A percentile compares a stretch with the other conserved stretches of the same genome.
Conservation (phyloP, 2,797 vertebrate species). For the Holocentrus rufus region DNA sequence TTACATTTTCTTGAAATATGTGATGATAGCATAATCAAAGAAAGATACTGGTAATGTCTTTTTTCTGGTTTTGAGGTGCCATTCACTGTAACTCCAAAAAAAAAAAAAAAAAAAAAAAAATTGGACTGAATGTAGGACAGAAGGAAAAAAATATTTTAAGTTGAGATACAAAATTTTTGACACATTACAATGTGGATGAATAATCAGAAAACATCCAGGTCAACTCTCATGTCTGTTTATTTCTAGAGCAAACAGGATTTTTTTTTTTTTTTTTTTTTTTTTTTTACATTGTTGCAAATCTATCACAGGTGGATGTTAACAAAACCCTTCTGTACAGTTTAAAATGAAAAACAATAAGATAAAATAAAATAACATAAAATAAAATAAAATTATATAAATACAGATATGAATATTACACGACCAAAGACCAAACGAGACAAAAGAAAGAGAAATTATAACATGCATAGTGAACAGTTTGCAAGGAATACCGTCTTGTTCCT, state of each 20-base stretch:
- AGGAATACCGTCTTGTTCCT: conserved; percentile 63
- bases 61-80: no score
- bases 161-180: background rate
- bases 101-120: no score
- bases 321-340: conserved; percentile 90
- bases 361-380: conserved; percentile 69
- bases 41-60: no score
- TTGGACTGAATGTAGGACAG: no score
- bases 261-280: conserved; percentile 73
- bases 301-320: conserved; percentile 92
- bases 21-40: no score
- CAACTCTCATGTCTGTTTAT: conserved; percentile 82
- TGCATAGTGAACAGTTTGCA: conserved; percentile 85
- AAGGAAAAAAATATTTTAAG: no score
- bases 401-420: conserved; percentile 90
- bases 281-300: conserved; percentile 88
- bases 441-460: conserved; percentile 82
- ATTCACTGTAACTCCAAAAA: no score
- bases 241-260: conserved; percentile 90
- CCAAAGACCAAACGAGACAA: conserved; percentile 81
- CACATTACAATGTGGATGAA: background rate
- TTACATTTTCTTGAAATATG: no score
- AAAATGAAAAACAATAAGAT: conserved; percentile 83
- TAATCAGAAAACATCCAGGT: conserved; percentile 23
- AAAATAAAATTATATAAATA: conserved; percentile 87